Conservation (phyloP, 2,888 invertebrate species). For the Papilio demoleus region DNA sequence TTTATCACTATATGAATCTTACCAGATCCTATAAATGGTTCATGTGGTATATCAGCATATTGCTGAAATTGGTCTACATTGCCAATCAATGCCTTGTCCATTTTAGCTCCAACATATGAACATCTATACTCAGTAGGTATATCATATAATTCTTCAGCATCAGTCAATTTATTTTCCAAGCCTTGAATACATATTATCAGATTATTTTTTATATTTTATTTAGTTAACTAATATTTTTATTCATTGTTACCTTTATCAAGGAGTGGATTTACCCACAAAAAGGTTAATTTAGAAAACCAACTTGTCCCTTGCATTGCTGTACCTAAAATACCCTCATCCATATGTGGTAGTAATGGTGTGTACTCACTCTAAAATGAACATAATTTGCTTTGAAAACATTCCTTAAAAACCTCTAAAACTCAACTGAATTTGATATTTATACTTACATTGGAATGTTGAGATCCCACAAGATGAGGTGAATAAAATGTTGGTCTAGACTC, state of each 20-base stretch:
- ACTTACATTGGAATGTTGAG: conserved; percentile 81
- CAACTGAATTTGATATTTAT: conserved; percentile 29
- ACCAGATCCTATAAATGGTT: conserved; percentile 78
- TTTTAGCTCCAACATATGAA: conserved; percentile 83
- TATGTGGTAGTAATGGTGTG: conserved; percentile 85
- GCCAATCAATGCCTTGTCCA: conserved; percentile 83
- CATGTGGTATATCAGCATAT: conserved; percentile 74
- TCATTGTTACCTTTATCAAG: conserved; percentile 87
- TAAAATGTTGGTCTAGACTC: conserved; percentile 77
- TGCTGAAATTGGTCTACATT: conserved; percentile 78
- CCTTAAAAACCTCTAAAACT: neutral
- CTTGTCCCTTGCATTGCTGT: conserved; percentile 91
- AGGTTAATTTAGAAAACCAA: conserved; percentile 89
- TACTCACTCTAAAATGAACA: conserved; percentile 81
- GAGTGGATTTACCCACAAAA: conserved; percentile 94
- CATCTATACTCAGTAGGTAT: conserved; percentile 87
- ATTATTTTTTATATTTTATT: conserved; percentile 1
- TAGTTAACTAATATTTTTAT: neutral
- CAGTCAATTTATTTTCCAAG: conserved; percentile 86
- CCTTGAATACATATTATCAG: conserved; percentile 65
- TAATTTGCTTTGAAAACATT: neutral
- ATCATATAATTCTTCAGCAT: conserved; percentile 92
- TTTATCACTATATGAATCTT: conserved; percentile 45
- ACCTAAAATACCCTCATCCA: conserved; percentile 89
- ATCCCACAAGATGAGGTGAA: conserved; percentile 76